These are phyloP conservation scores for Montifringilla adamsi DNA, from an alignment of 2,113 vertebrate species.

Conservation along the genomic window DNA sequence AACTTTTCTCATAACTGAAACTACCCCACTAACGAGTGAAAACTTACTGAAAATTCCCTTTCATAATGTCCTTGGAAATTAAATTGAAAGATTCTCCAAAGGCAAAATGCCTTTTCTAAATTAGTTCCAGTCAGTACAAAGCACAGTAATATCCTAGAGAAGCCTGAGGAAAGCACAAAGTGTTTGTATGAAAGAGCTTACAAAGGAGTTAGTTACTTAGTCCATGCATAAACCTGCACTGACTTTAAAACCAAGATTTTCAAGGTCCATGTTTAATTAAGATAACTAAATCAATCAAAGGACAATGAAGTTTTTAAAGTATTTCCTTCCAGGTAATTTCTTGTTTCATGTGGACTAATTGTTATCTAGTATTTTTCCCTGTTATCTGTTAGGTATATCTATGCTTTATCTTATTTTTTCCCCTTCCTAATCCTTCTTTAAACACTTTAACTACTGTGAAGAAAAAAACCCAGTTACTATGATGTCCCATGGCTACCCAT, in stretches of 20 bases:
- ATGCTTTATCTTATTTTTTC: neutral
- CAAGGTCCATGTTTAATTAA: slow-evolving; percentile 16
- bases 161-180: neutral
- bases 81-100: neutral
- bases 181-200: neutral
- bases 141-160: neutral
- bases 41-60: neutral
- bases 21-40: neutral
- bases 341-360: neutral
- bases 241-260: slow-evolving; percentile 8
- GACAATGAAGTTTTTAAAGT: neutral
- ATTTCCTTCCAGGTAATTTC: neutral
- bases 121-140: neutral
- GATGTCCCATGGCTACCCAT: neutral
- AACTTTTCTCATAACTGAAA: neutral
- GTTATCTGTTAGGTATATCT: neutral
- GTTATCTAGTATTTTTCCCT: neutral
- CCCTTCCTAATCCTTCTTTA: neutral
- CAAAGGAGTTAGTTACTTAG: neutral
- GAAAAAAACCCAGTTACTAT: neutral
- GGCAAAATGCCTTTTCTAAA: neutral
- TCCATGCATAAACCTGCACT: neutral
- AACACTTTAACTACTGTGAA: neutral
- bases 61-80: neutral
- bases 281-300: slow-evolving; percentile 14